Evolutionary conservation across 2,888 invertebrate genomes (phyloP).

Genomic region (Palloptera scutellata): DNA sequence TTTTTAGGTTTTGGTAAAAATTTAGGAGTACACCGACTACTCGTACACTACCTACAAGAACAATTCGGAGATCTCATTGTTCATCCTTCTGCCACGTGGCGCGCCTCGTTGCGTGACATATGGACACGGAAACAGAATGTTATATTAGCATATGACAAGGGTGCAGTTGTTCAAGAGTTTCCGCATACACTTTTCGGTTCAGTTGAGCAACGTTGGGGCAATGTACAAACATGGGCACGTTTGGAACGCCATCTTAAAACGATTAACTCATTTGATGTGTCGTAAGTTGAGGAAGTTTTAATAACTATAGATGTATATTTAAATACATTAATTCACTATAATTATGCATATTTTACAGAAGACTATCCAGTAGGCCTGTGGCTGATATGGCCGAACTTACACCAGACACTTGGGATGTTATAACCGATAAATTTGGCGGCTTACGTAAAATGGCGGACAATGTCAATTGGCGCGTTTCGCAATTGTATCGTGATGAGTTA

Average conservation of each 20-base stretch:
- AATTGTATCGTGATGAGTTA: conserved; percentile 67
- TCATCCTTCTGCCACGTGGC: conserved; percentile 66
- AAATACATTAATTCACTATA: background rate
- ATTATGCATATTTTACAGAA: conserved; percentile 37
- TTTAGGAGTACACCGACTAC: conserved; percentile 65
- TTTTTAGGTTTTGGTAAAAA: conserved; percentile 64
- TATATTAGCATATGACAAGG: conserved; percentile 67
- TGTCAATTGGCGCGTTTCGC: conserved; percentile 71
- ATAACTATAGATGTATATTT: background rate
- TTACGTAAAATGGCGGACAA: conserved; percentile 71
- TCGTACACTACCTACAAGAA: conserved; percentile 67
- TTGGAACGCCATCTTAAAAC: conserved; percentile 67
- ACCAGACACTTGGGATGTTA: conserved; percentile 69
- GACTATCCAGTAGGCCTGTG: conserved; percentile 62
- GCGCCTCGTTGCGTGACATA: conserved; percentile 64
- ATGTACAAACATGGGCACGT: conserved; percentile 67
- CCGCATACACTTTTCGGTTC: conserved; percentile 67
- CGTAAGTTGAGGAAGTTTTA: conserved; percentile 50
- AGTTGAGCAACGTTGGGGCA: conserved; percentile 73
- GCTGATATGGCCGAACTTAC: conserved; percentile 77
- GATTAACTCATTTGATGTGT: conserved; percentile 52
- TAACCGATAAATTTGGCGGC: conserved; percentile 68
- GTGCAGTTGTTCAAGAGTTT: conserved; percentile 57
- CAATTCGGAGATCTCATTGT: conserved; percentile 67
- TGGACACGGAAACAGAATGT: conserved; percentile 66